A percentile compares a stretch with the other conserved stretches of the same genome.
Conservation (phyloP, 2,113 vertebrate species). For the Brienomyrus longianalis region DNA sequence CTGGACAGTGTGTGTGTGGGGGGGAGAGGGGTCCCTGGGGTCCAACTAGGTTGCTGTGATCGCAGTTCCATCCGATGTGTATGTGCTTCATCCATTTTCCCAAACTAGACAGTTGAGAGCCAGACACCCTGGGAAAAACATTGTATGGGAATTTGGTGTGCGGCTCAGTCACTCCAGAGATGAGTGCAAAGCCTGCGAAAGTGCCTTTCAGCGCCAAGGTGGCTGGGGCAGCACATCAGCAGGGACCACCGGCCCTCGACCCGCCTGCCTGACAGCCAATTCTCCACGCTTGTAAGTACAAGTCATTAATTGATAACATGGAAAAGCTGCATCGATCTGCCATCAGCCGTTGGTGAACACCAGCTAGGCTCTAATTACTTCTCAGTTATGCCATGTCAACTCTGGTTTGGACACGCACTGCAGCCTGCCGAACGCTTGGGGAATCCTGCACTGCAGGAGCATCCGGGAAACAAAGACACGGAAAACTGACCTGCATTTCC, state of each 20-base stretch:
- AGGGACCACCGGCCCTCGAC: conserved; percentile 21
- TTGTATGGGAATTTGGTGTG: neutral
- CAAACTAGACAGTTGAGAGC: neutral
- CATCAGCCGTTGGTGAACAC: conserved; percentile 47
- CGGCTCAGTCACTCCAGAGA: neutral
- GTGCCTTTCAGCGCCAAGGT: neutral
- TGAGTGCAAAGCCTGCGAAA: neutral
- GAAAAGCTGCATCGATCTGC: conserved; percentile 67
- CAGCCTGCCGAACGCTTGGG: neutral
- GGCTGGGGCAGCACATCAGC: neutral
- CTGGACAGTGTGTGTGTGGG: neutral
- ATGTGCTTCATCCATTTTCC: neutral
- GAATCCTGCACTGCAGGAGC: neutral
- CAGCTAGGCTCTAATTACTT: conserved; percentile 53
- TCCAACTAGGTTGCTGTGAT: neutral
- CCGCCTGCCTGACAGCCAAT: conserved; percentile 47
- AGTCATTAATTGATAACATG: conserved; percentile 69
- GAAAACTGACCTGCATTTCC: neutral
- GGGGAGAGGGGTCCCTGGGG: neutral
- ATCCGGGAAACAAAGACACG: neutral
- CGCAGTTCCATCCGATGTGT: neutral
- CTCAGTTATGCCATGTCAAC: conserved; percentile 59
- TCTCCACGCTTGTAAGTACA: conserved; percentile 64
- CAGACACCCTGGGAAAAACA: neutral
- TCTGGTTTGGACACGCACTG: conserved; percentile 37